Base-by-base conservation (phyloP, 2,888 invertebrate species). In the Nycteola revayana region DNA sequence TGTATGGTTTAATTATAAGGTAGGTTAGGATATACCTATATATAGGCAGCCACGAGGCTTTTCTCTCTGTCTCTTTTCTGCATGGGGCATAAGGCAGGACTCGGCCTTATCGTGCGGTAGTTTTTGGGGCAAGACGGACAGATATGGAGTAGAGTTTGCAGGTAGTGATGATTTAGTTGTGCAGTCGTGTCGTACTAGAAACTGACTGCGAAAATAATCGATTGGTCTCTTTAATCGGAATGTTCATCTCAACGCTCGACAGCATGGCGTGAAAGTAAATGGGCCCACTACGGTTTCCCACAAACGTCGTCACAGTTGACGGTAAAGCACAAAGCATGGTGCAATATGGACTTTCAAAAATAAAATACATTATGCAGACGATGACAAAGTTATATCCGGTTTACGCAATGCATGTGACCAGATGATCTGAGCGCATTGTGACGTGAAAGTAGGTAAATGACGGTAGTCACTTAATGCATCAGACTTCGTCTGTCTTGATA, bases 321-420 rank as follows among this genome's bases (percentile, higher is more conserved):
- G 52, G 49, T 32, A 28, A 7, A 14, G 36, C 34, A 54, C 43
- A 49, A 49, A 56, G 52, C 36, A 24, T 52, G 44, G 42, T 47
- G 49, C 53, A 52, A 44, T 60, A 56, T 50, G 21, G 3, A 58
- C 62, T 64, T 62, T 64, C 55, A 62, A 58, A 60, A 53, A 53
- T 42, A 43, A n/a, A n/a, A 32, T 14, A 14, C 14, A 5, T 14
- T 28, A 46, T 40, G 34, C 40, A 47, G 44, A 56, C 28, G 31
- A 28, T 37, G 48, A 52, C 59, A 47, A 49, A 55, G 59, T 61
- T 49, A 49, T 65, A 73, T 79, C 79, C 77, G 80, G 79, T 63
- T 78, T 79, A 74, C 75, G 74, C 72, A 78, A 79, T 54, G 42
- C 52, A 44, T 51, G 42, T 45, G 49, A 49, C 55, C 53, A 56